These are phyloP conservation scores for Oostethus manadensis DNA, from an alignment of 2,113 vertebrate species.

Conservation along the genomic window DNA sequence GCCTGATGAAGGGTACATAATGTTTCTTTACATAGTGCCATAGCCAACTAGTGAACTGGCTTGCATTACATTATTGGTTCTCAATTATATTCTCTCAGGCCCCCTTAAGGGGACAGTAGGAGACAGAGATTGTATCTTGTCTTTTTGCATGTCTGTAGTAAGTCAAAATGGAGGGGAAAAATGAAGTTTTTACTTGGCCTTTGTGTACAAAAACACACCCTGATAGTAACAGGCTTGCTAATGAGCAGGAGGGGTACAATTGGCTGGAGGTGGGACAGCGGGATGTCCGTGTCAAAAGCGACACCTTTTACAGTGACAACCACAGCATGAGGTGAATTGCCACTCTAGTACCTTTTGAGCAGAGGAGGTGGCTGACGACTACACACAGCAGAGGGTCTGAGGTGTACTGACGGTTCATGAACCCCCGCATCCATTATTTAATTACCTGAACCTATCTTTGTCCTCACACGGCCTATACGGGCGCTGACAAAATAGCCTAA, in stretches of 20 bases:
- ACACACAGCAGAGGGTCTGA: conserved; percentile 14
- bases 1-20: too few relatives aligned
- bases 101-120: too few relatives aligned
- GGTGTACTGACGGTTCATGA: conserved; percentile 3
- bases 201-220: not conserved
- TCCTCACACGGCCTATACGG: not conserved
- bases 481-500: too few relatives aligned
- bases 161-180: not conserved
- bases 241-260: conserved; percentile 32
- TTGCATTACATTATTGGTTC: too few relatives aligned
- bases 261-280: not conserved
- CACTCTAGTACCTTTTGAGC: conserved; percentile 19
- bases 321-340: conserved; percentile 24
- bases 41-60: too few relatives aligned
- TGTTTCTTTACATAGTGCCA: too few relatives aligned
- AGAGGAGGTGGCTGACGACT: conserved; percentile 13
- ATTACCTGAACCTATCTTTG: conserved; percentile 16
- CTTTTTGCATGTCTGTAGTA: not conserved
- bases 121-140: not conserved
- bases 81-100: too few relatives aligned
- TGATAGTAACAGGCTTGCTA: conserved; percentile 26
- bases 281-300: conserved; percentile 13
- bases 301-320: conserved; percentile 35
- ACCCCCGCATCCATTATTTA: conserved; percentile 39
- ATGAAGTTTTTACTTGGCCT: not conserved